Evolutionary conservation across 2,888 invertebrate species (phyloP).

Genomic region (Seira musarum): DNA sequence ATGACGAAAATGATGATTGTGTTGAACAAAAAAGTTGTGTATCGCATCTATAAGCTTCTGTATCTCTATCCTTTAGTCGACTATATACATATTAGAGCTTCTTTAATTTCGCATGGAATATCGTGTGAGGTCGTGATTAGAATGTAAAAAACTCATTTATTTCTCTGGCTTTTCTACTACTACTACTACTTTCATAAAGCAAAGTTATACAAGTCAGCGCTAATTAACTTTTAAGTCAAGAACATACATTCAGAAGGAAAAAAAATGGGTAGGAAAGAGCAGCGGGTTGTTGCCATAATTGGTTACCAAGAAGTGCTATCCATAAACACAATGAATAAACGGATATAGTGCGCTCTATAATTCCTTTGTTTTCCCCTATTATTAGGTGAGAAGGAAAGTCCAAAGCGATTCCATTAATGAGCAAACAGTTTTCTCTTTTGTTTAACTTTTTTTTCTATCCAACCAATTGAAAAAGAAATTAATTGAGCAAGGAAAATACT

Average conservation of each 20-base stretch:
- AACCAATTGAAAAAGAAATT: background rate
- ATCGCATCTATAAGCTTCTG: conserved; percentile 6
- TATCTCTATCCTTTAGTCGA: conserved; percentile 8
- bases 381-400: conserved; percentile 4
- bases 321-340: background rate
- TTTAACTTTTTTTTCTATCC: background rate
- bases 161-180: conserved; percentile 47
- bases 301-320: conserved; percentile 36
- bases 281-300: conserved; percentile 46
- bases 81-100: conserved; percentile 45
- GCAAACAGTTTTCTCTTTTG: background rate
- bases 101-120: conserved; percentile 62
- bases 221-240: conserved; percentile 63
- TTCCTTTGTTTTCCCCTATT: conserved; percentile 17
- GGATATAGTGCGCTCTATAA: conserved; percentile 5
- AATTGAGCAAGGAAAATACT: background rate
- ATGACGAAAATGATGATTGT: conserved; percentile 14
- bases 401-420: background rate
- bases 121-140: conserved; percentile 61
- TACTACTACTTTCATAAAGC: conserved; percentile 55
- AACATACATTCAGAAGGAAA: conserved; percentile 35
- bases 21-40: conserved; percentile 6
- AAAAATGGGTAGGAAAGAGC: conserved; percentile 17
- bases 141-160: conserved; percentile 63
- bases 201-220: conserved; percentile 59